Evolutionary conservation across 2,113 vertebrate species (phyloP), one percentile per base, ranked within the genome.

Genomic region (Merops nubicus): DNA sequence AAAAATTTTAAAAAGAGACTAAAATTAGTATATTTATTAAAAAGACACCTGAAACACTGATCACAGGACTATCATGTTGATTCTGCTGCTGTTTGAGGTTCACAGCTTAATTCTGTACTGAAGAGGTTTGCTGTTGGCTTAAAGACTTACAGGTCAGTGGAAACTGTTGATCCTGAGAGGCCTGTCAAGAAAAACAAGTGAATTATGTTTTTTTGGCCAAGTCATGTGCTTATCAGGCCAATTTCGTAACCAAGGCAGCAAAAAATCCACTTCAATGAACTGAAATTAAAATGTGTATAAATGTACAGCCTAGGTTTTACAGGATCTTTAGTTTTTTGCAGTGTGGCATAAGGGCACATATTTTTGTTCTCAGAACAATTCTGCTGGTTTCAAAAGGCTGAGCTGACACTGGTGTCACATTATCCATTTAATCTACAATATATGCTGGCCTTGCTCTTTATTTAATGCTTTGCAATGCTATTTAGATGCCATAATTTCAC

Each of bases 81-180:
- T 94, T 93, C 56, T 54, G 31, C 36, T 94, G 63, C 53, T 1
- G 0, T 92, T 94, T 43, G 81, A 64, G 83, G 47, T 68, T 96
- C 77, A 68, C 17, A 50, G 63, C 64, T 92, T 94, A 86, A 87
- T 89, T 96, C 74, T 76, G 20, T 82, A 28, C 50, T 81, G 18
- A 59, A 54, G 82, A 57, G 76, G 47, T 96, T 94, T 93, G 40
- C 45, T 86, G 40, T 67, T 85, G 81, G 38, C 80, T 92, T 0
- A 0, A 92, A 93, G 83, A 96, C 90, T 95, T 97, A 80, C 93
- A 93, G 94, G 88, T 97, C 95, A 97, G 65, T 97, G 91, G 96
- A 91, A 98, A 97, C 92, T 91, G 89, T 87, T 95, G 89, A 95
- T 92, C 64, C 64, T 94, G 88, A 95, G 83, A 96, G 89, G 36